Base-by-base conservation (phyloP, 2,797 vertebrate species). In the Coccyzus lansbergi region DNA sequence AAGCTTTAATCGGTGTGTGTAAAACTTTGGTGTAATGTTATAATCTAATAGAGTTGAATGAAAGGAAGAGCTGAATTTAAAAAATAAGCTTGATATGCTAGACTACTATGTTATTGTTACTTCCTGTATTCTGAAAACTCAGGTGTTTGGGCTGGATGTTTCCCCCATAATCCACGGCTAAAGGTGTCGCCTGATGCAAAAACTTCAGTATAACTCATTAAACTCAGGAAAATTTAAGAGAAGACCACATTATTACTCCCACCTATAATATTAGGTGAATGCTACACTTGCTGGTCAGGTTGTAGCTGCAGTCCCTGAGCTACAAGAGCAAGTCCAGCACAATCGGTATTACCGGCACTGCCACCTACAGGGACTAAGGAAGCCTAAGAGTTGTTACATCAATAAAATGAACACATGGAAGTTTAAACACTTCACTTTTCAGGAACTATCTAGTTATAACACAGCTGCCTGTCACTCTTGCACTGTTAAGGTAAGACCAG, bases 241-340 rank as follows among this genome's bases (percentile, higher is more conserved):
- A 3, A 60, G 40, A 59, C 28, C 22, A 53, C 7, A 7, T 21
- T 44, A 63, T 19, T 53, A 38, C 4, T 4, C 6, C 29, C 51
- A 67, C 12, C 42, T 65, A 36, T 21, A 62, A 52, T 21, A 58
- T 17, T 19, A 79, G 5, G 9, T 13, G 10, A 80, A 83, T 46
- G 12, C n/a, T 49, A 16, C 15, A 67, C 44, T 71, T 48, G 49
- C 38, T 75, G 53, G 49, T 16, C 25, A 67, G 31, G 31, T 20
- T 68, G 33, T 2, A 40, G n/a, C 0, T 68, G 36, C 22, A 48
- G n/a, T 5, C 17, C 26, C n/a, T 0, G 1, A 49, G 31, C 40
- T 44, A 52, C 9, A 20, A 2, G 8, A 79, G 18, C 29, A 77
- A 74, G 31, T 25, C 10, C 33, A 68, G 40, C 13, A 67, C 2